Evolutionary conservation across 1,140 invertebrate species (phyloP).

Genomic region (Schlechtendalia chinensis): DNA sequence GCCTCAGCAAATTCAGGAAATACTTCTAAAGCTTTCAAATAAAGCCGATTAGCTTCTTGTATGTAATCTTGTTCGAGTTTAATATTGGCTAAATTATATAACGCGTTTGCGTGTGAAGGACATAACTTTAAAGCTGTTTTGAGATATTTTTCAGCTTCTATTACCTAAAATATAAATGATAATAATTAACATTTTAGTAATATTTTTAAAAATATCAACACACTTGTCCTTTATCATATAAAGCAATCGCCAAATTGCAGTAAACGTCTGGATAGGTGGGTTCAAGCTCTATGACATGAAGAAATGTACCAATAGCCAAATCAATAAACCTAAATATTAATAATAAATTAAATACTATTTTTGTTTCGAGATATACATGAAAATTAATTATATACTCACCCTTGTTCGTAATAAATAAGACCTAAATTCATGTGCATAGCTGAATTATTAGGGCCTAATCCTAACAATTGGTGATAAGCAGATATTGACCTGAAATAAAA

Average conservation of each 20-base stretch:
- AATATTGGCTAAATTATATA: slow-evolving; percentile 95
- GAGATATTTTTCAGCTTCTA: slow-evolving; percentile 97
- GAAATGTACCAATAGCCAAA: slow-evolving; percentile 96
- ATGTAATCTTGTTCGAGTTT: slow-evolving; percentile 80
- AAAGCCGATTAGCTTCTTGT: slow-evolving; percentile 98
- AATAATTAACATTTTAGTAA: not conserved
- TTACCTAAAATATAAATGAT: slow-evolving; percentile 63
- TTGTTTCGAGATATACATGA: too few species aligned
- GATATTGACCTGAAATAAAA: slow-evolving; percentile 85
- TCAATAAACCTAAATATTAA: slow-evolving; percentile 77
- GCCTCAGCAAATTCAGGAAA: slow-evolving; percentile 99
- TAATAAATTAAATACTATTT: not conserved
- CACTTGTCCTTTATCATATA: slow-evolving; percentile 93
- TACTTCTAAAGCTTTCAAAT: slow-evolving; percentile 89
- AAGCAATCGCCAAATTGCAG: slow-evolving; percentile 98
- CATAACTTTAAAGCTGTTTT: slow-evolving; percentile 92
- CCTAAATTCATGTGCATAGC: slow-evolving; percentile 98
- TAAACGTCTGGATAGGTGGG: slow-evolving; percentile 99
- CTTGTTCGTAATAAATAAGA: slow-evolving; percentile 99
- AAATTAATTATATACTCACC: slow-evolving; percentile 61
- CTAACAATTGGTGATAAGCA: slow-evolving; percentile 96
- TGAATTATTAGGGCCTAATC: slow-evolving; percentile 92
- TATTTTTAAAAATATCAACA: slow-evolving; percentile 24
- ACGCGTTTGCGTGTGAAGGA: slow-evolving; percentile 95
- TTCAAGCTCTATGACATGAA: slow-evolving; percentile 94